These are phyloP conservation scores for Hedychridium roseum DNA, from an alignment of 2,888 invertebrate genomes.

Conservation along the genomic window DNA sequence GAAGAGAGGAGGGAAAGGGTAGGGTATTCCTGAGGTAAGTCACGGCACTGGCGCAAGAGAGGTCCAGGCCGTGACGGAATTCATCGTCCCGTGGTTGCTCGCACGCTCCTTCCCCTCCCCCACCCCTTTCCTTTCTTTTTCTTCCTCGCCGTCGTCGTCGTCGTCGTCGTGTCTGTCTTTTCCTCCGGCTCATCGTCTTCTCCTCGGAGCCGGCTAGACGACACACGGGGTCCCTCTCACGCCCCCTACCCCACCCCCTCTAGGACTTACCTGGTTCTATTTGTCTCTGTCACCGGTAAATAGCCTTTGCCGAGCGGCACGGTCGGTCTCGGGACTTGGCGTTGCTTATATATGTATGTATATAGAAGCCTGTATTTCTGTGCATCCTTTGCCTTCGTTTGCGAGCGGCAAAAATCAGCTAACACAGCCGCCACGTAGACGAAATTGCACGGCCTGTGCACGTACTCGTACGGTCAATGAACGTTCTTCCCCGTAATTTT, in stretches of 20 bases:
- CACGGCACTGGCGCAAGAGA: conserved; percentile 24
- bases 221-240: conserved; percentile 22
- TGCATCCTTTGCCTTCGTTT: conserved; percentile 13
- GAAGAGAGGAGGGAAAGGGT: conserved; percentile 8
- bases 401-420: conserved; percentile 31
- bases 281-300: conserved; percentile 52
- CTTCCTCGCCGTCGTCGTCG: conserved; percentile 8
- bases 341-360: too few relatives aligned
- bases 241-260: too few relatives aligned
- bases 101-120: conserved; percentile 14
- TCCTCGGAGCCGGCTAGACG: conserved; percentile 22
- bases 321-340: conserved; percentile 21
- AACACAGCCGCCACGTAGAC: too few relatives aligned
- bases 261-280: conserved; percentile 42
- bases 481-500: too few relatives aligned
- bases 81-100: conserved; percentile 25
- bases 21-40: conserved; percentile 29
- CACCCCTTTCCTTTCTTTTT: conserved; percentile 12
- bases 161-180: conserved; percentile 15
- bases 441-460: too few relatives aligned
- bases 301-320: conserved; percentile 39
- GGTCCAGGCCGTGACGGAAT: conserved; percentile 35
- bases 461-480: neutral
- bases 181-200: conserved; percentile 15
- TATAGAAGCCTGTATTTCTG: too few relatives aligned